Evolutionary conservation across 1,140 invertebrate genomes (phyloP), one percentile per base, ranked within the genome.

Genomic region (Reticulitermes speratus): DNA sequence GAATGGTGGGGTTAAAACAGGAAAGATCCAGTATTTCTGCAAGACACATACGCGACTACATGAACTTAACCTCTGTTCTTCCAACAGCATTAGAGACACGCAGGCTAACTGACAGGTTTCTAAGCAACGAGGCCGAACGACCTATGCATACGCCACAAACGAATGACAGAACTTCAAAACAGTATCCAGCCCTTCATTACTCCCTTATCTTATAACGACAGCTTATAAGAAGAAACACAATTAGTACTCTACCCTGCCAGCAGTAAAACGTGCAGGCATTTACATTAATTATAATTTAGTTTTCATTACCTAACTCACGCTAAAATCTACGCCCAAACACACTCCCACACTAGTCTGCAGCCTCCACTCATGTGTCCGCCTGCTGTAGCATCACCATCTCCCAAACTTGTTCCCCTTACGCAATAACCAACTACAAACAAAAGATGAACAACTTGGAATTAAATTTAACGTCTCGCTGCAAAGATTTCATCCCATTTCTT

Each of bases 401-500:
- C 9, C 65, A 75, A 16, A 55, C 52, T 55, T 38, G 38, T 5
- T 55, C 52, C 52, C 1, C 52, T 55, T 48, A 9, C 9, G 14
- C 9, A 48, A 48, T 16, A 65, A 75, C 65, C 25, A 75, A 75
- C 65, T 75, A 75, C 25, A 75, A 75, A 75, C 65, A 75, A 75
- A 55, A 75, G 65, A 75, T 12, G 65, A 30, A 75, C 65, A 75
- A 75, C 65, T 75, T 30, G 16, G n/a, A 75, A 75, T 75, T 75
- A 75, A 75, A 75, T 75, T 75, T 75, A 5, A 75, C 65, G 65
- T 75, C 65, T 75, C 65, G 12, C 65, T 75, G 65, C 65, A 0
- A 30, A 75, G 65, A 75, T 75, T 75, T 75, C 65, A 16, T 75
- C 65, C 65, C 65, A 75, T 75, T 75, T 75, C n/a, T 25, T 75